phyloP scores from a whole-genome alignment of 2,888 invertebrate genomes.

The Linnaemya tessellans region DNA sequence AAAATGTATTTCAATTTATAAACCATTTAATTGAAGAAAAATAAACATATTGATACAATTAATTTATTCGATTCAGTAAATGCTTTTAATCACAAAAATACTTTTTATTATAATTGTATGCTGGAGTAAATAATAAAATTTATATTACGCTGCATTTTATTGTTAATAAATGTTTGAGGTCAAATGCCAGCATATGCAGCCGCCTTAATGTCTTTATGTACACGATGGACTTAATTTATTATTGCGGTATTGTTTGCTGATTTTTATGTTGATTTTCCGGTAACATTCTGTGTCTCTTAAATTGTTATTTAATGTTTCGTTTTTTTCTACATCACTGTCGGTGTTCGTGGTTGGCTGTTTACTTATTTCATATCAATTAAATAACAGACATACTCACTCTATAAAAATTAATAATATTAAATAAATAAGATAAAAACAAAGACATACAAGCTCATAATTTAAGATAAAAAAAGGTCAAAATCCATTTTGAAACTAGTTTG shows the following conservation, averaged over 20 bases:
- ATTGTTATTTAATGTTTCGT: conserved; percentile 59
- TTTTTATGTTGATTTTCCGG: conserved; percentile 67
- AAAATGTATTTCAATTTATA: no score
- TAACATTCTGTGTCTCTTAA: conserved; percentile 62
- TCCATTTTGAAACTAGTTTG: conserved; percentile 15
- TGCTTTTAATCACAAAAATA: no score
- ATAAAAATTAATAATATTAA: conserved; percentile 26
- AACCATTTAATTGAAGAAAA: no score
- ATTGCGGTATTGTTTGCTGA: conserved; percentile 59
- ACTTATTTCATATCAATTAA: conserved; percentile 33
- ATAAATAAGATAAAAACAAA: not conserved
- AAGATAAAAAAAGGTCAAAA: conserved; percentile 6
- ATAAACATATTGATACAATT: no score
- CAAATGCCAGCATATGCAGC: not conserved
- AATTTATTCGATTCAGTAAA: no score
- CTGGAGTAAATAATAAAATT: no score
- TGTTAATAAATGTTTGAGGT: not conserved
- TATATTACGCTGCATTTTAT: no score
- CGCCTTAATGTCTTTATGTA: conserved; percentile 6
- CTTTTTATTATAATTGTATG: no score
- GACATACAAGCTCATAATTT: not conserved
- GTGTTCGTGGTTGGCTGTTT: conserved; percentile 17
- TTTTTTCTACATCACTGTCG: not conserved
- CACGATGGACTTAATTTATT: conserved; percentile 46
- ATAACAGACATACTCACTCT: conserved; percentile 11